phyloP scores from a whole-genome alignment of 1,140 invertebrate genomes.

The Pygmarrhopalites habei region DNA sequence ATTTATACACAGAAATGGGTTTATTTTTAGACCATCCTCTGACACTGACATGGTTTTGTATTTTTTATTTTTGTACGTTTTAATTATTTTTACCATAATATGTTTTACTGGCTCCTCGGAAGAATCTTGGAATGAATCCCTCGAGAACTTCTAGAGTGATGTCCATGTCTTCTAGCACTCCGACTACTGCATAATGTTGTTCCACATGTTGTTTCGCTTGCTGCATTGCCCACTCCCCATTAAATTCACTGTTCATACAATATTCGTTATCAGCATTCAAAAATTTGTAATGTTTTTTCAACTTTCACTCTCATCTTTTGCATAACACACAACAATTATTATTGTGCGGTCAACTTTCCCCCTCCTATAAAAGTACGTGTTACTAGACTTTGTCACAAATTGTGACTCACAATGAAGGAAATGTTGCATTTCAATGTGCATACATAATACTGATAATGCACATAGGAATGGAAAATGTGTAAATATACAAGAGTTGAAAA shows the following conservation, averaged over 20 bases:
- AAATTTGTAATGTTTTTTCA: too few relatives aligned
- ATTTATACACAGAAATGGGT: neutral
- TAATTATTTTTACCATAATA: constrained; percentile 65
- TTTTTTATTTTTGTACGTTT: neutral
- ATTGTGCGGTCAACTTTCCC: too few relatives aligned
- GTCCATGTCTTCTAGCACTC: constrained; percentile 79
- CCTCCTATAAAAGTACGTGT: too few relatives aligned
- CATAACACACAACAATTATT: too few relatives aligned
- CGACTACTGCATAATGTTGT: constrained; percentile 76
- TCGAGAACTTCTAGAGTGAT: constrained; percentile 73
- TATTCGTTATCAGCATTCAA: too few relatives aligned
- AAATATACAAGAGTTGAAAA: too few relatives aligned
- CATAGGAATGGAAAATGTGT: too few relatives aligned
- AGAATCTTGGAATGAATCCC: constrained; percentile 75
- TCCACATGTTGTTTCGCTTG: constrained; percentile 75
- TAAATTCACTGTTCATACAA: constrained; percentile 75
- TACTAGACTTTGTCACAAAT: too few relatives aligned
- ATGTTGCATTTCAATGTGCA: too few relatives aligned
- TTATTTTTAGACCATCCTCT: neutral
- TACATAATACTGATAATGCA: too few relatives aligned
- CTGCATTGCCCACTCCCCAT: constrained; percentile 72
- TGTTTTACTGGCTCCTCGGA: constrained; percentile 63
- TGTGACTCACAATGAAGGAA: too few relatives aligned
- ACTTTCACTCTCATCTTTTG: neutral
- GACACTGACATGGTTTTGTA: too few relatives aligned